Percentiles rank a stretch among this genome's conserved stretches.
Evolutionary conservation across 2,888 invertebrate species (phyloP).

Genomic region (Lasioglossum figueresi): DNA sequence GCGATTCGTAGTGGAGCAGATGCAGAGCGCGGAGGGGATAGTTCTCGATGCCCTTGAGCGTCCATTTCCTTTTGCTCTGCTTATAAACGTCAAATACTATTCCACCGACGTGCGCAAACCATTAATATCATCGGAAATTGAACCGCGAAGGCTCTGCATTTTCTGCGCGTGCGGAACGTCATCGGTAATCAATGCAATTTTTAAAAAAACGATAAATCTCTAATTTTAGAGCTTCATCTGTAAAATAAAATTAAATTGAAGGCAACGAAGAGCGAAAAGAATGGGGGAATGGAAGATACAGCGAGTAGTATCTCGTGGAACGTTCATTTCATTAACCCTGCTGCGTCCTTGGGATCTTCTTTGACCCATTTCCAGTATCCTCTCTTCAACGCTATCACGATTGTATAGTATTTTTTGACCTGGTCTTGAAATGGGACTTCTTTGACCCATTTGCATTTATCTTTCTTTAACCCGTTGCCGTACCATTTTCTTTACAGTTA

Average conservation of each 20-base stretch:
- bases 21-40: not conserved
- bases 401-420: conserved; percentile 5
- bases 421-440: not conserved
- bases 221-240: not conserved
- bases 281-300: not conserved
- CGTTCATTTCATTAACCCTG: not conserved
- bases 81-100: not conserved
- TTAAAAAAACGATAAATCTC: too few relatives aligned
- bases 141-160: not conserved
- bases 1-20: not conserved
- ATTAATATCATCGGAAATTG: not conserved
- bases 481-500: too few relatives aligned
- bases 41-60: not conserved
- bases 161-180: not conserved
- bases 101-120: not conserved
- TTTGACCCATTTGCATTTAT: too few relatives aligned
- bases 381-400: not conserved
- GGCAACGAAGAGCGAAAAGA: not conserved
- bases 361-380: conserved; percentile 1
- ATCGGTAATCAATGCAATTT: too few relatives aligned
- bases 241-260: not conserved
- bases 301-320: not conserved
- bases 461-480: too few relatives aligned
- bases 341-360: not conserved
- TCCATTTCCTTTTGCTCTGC: not conserved